Evolutionary conservation across 1,140 invertebrate genomes (phyloP).

Genomic region (Battus philenor): DNA sequence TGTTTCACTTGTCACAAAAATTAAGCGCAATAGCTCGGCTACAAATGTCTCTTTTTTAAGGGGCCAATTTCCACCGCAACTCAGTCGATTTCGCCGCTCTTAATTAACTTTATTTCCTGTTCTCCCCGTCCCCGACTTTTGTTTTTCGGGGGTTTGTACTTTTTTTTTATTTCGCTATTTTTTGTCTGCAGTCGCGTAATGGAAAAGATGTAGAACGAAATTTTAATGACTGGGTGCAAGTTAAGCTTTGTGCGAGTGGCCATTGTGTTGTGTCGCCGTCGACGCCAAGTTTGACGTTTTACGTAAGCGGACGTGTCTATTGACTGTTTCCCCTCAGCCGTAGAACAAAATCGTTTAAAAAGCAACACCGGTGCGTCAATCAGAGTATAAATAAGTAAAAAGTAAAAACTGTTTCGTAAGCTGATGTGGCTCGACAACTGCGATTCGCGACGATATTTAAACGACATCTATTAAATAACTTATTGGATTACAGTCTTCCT

Average conservation of each 20-base stretch:
- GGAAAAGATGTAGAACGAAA: conserved; percentile 74
- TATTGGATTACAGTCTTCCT: too few species aligned
- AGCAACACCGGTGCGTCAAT: conserved; percentile 10
- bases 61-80: conserved; percentile 74
- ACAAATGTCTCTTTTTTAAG: conserved; percentile 75
- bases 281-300: conserved; percentile 57
- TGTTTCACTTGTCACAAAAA: conserved; percentile 76
- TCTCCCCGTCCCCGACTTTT: conserved; percentile 66
- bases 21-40: conserved; percentile 72
- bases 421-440: too few species aligned
- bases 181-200: conserved; percentile 72
- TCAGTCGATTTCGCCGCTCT: conserved; percentile 74
- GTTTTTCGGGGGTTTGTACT: conserved; percentile 65
- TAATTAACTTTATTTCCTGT: conserved; percentile 76
- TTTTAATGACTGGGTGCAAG: conserved; percentile 71
- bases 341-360: conserved; percentile 37
- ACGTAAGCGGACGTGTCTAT: conserved; percentile 45
- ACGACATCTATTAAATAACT: too few species aligned
- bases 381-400: conserved; percentile 2
- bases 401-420: not conserved
- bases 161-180: conserved; percentile 69
- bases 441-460: too few species aligned
- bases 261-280: conserved; percentile 51
- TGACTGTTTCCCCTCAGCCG: conserved; percentile 28
- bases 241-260: conserved; percentile 61